phyloP scores from a whole-genome alignment of 1,140 invertebrate genomes.

The Polypedilum vanderplanki region DNA sequence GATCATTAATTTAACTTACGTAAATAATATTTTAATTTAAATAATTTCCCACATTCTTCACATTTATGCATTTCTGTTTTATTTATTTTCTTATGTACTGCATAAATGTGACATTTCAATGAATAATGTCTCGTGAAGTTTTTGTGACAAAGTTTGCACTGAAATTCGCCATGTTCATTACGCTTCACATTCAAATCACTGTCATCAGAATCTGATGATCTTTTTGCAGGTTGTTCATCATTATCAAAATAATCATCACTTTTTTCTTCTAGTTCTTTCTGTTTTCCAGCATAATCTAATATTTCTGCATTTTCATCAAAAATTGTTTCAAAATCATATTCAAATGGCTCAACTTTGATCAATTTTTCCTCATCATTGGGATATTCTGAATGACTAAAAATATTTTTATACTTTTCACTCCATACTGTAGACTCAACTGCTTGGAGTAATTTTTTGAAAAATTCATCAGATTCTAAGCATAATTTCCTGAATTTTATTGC shows the following conservation, averaged over 20 bases:
- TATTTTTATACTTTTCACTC: not conserved
- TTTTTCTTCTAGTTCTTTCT: too few species aligned
- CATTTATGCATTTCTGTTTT: not conserved
- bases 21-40: slow-evolving; percentile 14
- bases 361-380: not conserved
- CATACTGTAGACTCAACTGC: not conserved
- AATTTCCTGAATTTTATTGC: not conserved
- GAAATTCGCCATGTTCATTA: not conserved
- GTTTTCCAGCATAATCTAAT: not conserved
- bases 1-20: not conserved
- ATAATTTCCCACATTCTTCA: not conserved
- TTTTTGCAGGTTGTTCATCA: not conserved
- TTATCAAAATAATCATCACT: too few species aligned
- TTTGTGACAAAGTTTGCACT: not conserved
- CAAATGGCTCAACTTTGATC: not conserved
- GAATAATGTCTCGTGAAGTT: not conserved
- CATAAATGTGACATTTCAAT: not conserved
- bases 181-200: not conserved
- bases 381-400: not conserved
- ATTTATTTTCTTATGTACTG: not conserved
- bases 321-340: not conserved
- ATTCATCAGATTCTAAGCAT: not conserved
- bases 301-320: not conserved
- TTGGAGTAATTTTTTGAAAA: not conserved
- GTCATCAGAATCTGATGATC: not conserved